Conservation (phyloP, 2,113 vertebrate species). For the Paedocypris sp. region DNA sequence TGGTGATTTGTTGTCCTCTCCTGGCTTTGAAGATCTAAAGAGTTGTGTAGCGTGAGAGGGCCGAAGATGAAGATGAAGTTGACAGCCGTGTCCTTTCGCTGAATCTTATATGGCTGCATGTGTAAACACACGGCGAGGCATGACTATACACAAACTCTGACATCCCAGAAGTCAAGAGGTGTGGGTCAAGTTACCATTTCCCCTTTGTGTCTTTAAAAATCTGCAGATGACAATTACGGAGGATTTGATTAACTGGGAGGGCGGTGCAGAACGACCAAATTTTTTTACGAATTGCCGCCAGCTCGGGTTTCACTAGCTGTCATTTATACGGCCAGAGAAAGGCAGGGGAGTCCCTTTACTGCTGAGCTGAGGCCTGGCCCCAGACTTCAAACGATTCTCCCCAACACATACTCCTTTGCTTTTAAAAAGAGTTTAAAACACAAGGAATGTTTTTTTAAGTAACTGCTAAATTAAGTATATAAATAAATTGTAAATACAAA, state of each 20-base stretch:
- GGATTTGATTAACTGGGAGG: conserved; percentile 59
- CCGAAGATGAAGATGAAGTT: conserved; percentile 38
- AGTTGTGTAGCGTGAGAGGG: conserved; percentile 34
- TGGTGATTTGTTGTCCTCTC: conserved; percentile 36
- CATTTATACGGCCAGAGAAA: conserved; percentile 56
- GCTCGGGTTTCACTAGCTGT: conserved; percentile 66
- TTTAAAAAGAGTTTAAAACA: conserved; percentile 12
- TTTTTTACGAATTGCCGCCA: conserved; percentile 39
- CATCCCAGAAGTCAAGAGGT: conserved; percentile 30
- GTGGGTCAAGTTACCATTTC: conserved; percentile 39
- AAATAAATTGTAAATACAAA: no score
- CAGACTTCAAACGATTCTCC: conserved; percentile 63
- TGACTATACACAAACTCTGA: conserved; percentile 51
- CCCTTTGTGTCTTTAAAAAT: conserved; percentile 50
- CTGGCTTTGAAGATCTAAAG: conserved; percentile 40
- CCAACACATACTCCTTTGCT: conserved; percentile 10
- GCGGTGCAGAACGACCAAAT: conserved; percentile 40
- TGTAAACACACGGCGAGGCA: conserved; percentile 46
- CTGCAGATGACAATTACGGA: conserved; percentile 52
- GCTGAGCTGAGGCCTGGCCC: conserved; percentile 36
- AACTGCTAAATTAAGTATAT: no score
- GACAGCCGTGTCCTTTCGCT: conserved; percentile 27
- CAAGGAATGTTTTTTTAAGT: no score
- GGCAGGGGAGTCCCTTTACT: conserved; percentile 57
- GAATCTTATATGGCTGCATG: conserved; percentile 40